These are phyloP conservation scores for Heliconius eleuchia DNA, from an alignment of 1,140 invertebrate genomes.

Conservation along the genomic window DNA sequence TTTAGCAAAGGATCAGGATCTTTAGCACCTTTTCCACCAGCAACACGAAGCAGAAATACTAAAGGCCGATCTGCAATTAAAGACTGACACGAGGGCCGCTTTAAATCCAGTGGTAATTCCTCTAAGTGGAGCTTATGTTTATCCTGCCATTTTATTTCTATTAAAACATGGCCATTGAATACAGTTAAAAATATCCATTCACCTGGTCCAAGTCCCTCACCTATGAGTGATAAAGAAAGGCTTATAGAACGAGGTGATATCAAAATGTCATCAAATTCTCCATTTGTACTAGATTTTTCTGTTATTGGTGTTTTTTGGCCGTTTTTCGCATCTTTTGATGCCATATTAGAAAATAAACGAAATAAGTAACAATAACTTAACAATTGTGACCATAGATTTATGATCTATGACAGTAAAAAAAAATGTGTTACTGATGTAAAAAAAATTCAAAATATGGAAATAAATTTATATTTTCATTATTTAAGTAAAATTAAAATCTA, in stretches of 20 bases:
- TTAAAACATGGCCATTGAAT: slow-evolving; percentile 57
- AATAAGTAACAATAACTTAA: not conserved
- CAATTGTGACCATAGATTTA: not conserved
- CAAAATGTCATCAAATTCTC: slow-evolving; percentile 42
- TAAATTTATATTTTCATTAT: no score
- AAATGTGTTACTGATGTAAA: not conserved
- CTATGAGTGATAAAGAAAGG: slow-evolving; percentile 49
- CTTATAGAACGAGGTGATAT: slow-evolving; percentile 44
- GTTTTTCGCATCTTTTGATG: slow-evolving; percentile 37
- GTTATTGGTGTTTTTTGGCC: slow-evolving; percentile 35
- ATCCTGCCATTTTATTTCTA: slow-evolving; percentile 60
- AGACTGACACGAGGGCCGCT: slow-evolving; percentile 45
- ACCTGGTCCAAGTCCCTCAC: slow-evolving; percentile 46
- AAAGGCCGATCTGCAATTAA: slow-evolving; percentile 56
- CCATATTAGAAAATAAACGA: slow-evolving; percentile 29
- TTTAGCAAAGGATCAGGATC: slow-evolving; percentile 65
- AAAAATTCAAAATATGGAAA: not conserved
- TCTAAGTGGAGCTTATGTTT: slow-evolving; percentile 40
- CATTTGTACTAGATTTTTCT: slow-evolving; percentile 47
- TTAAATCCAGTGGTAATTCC: slow-evolving; percentile 54
- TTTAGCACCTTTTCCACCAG: slow-evolving; percentile 54
- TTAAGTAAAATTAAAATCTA: no score
- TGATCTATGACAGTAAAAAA: not conserved
- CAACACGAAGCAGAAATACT: slow-evolving; percentile 55
- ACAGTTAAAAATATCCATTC: slow-evolving; percentile 56